Evolutionary conservation across 2,797 vertebrate species (phyloP).

Genomic region (Chelonia mydas): DNA sequence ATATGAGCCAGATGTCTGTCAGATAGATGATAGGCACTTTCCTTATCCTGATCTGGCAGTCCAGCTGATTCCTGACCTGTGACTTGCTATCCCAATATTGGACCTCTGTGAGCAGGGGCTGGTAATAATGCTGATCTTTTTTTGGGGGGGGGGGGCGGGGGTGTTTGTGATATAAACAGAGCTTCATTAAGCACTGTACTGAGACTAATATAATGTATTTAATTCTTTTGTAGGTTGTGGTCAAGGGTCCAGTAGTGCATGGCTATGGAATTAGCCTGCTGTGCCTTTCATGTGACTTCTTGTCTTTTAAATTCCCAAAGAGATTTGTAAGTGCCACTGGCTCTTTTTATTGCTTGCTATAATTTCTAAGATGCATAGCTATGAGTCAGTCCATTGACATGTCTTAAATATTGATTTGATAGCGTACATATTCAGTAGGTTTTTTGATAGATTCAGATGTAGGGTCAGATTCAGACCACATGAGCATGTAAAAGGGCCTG

Average conservation of each 20-base stretch:
- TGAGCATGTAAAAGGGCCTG: background rate
- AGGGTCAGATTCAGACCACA: background rate
- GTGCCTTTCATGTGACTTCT: background rate
- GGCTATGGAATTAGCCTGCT: background rate
- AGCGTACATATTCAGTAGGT: background rate
- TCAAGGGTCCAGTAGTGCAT: background rate
- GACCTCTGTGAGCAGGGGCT: background rate
- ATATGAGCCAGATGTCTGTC: background rate
- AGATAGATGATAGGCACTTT: background rate
- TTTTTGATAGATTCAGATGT: background rate
- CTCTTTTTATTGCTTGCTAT: background rate
- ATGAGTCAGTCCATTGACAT: background rate
- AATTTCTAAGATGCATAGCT: background rate
- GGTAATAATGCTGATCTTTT: background rate
- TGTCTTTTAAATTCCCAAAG: background rate
- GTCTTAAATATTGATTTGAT: background rate
- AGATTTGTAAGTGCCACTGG: background rate
- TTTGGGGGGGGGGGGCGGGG: no score
- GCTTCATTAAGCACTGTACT: background rate
- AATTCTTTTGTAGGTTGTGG: background rate
- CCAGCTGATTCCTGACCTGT: no score
- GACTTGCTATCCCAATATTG: background rate
- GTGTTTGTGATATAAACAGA: background rate
- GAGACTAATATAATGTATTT: background rate
- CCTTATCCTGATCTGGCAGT: background rate